phyloP scores from a whole-genome alignment of 2,888 invertebrate species.

The Diarsia brunnea region DNA sequence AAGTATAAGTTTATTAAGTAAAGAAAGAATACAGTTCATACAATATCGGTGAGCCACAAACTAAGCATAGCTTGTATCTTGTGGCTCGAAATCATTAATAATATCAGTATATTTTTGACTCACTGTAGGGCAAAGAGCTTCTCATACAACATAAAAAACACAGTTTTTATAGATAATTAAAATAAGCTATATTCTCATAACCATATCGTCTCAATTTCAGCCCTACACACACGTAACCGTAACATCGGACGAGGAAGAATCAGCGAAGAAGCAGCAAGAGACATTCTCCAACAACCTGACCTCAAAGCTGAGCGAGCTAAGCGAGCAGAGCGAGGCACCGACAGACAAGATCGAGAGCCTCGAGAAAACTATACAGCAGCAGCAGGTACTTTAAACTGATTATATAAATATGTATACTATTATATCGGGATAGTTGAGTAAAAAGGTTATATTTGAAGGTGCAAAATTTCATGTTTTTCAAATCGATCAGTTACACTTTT shows the following conservation, averaged over 20 bases:
- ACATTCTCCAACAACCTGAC: constrained; percentile 90
- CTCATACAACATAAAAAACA: background rate
- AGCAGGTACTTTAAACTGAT: constrained; percentile 87
- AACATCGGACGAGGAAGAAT: constrained; percentile 95
- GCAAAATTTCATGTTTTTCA: background rate
- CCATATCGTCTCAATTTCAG: constrained; percentile 76
- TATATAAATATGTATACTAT: constrained; percentile 4
- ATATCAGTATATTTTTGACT: background rate
- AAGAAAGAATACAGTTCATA: too few relatives aligned
- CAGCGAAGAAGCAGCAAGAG: constrained; percentile 89
- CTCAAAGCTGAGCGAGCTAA: constrained; percentile 89
- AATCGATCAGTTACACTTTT: background rate
- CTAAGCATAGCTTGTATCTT: too few relatives aligned
- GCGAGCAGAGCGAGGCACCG: constrained; percentile 81
- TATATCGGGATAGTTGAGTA: background rate
- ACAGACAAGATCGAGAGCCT: constrained; percentile 90
- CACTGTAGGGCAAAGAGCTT: background rate
- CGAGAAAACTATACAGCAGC: constrained; percentile 92
- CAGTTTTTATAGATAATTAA: background rate
- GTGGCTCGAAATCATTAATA: too few relatives aligned
- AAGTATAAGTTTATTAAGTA: too few relatives aligned
- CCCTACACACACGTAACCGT: constrained; percentile 93
- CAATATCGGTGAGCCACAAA: too few relatives aligned
- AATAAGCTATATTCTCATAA: constrained; percentile 27
- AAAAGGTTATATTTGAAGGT: constrained; percentile 22